phyloP scores from a whole-genome alignment of 2,888 invertebrate genomes.

The Physocephala rufipes region DNA sequence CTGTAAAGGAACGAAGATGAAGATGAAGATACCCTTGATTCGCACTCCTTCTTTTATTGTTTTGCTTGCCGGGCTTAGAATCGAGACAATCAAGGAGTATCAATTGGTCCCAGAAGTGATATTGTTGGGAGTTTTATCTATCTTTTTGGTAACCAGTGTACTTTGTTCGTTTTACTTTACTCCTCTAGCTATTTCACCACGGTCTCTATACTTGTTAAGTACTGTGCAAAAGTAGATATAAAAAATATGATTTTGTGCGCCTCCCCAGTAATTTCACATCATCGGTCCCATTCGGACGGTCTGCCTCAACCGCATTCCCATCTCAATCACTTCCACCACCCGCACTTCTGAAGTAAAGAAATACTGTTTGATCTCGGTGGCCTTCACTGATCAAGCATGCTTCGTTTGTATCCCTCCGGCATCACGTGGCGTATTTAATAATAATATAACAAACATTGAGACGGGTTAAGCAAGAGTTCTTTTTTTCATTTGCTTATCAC shows the following conservation, averaged over 20 bases:
- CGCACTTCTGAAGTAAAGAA: conserved; percentile 18
- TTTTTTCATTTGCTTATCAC: conserved; percentile 25
- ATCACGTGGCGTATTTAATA: conserved; percentile 38
- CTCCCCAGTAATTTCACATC: conserved; percentile 43
- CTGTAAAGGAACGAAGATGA: conserved; percentile 9
- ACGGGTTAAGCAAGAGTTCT: conserved; percentile 33
- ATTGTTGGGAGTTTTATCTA: no score
- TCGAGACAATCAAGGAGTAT: conserved; percentile 47
- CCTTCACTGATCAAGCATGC: conserved; percentile 4
- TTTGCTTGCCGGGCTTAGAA: conserved; percentile 13
- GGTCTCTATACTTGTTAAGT: not conserved
- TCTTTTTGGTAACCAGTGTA: no score
- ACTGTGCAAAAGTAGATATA: conserved; percentile 49
- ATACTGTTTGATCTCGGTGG: conserved; percentile 45
- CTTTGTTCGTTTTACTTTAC: conserved; percentile 7
- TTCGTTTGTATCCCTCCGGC: conserved; percentile 16
- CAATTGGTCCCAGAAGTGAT: conserved; percentile 58
- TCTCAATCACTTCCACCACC: conserved; percentile 46
- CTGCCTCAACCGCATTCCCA: conserved; percentile 33
- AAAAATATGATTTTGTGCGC: conserved; percentile 56
- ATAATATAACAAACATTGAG: conserved; percentile 36
- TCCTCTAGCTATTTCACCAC: not conserved
- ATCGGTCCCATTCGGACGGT: conserved; percentile 8
- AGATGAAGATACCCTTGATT: conserved; percentile 14
- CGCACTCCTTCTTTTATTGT: not conserved